phyloP scores from a whole-genome alignment of 2,113 vertebrate genomes.

The Trichechus manatus region DNA sequence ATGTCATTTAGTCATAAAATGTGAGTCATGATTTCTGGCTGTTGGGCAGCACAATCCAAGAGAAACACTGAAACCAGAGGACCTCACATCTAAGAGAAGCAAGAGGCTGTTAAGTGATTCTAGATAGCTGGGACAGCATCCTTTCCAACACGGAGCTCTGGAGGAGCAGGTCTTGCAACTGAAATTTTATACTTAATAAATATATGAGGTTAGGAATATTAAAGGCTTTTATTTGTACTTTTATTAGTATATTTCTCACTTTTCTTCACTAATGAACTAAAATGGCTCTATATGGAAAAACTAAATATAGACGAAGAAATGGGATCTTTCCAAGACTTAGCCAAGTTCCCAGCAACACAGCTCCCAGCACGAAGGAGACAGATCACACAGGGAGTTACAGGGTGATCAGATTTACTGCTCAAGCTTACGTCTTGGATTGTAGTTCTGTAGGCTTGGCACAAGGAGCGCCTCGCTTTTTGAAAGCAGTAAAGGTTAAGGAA shows the following conservation, averaged over 20 bases:
- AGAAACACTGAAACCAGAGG: neutral
- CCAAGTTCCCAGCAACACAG: neutral
- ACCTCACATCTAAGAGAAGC: neutral
- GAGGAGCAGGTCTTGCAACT: neutral
- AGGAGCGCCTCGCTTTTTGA: slow-evolving; percentile 52
- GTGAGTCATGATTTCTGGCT: neutral
- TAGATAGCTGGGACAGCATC: neutral
- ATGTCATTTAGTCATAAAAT: neutral
- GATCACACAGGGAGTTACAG: neutral
- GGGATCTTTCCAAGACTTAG: neutral
- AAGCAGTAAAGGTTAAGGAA: slow-evolving; percentile 16
- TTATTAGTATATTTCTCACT: neutral
- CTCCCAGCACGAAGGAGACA: neutral
- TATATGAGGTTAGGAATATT: neutral
- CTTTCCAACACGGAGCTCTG: neutral
- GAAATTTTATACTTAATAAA: neutral
- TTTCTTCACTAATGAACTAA: neutral
- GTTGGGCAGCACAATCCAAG: neutral
- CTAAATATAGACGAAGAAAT: neutral
- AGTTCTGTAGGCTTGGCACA: slow-evolving; percentile 3
- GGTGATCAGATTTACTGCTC: neutral
- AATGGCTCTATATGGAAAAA: neutral
- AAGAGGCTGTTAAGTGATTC: neutral
- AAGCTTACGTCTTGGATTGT: slow-evolving; percentile 30
- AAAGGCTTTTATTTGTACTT: neutral